These are phyloP conservation scores for Haliclystus octoradiatus DNA, from an alignment of 30 jellyfish, hydroid and myxozoan genomes.

Conservation along the genomic window DNA sequence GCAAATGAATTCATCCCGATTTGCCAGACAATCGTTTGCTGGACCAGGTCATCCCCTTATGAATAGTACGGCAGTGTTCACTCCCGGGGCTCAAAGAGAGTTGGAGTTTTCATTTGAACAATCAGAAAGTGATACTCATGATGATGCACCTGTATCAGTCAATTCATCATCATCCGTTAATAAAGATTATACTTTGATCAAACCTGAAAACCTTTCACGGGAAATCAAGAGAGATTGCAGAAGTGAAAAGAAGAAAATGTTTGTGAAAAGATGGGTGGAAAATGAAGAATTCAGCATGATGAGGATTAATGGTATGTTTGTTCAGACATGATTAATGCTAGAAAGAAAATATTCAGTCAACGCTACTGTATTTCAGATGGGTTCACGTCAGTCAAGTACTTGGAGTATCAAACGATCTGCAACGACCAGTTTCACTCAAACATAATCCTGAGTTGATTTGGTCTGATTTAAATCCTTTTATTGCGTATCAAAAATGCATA, in stretches of 20 bases:
- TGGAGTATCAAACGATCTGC: too few relatives aligned
- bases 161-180: neutral
- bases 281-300: neutral
- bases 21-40: neutral
- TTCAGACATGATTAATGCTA: too few relatives aligned
- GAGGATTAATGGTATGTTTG: too few relatives aligned
- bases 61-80: neutral
- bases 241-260: neutral
- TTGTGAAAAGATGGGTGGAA: neutral
- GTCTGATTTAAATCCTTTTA: too few relatives aligned
- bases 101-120: neutral
- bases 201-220: neutral
- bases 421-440: too few relatives aligned
- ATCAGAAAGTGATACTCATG: neutral
- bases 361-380: too few relatives aligned
- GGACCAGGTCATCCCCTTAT: neutral
- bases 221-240: neutral
- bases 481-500: too few relatives aligned
- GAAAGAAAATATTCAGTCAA: too few relatives aligned
- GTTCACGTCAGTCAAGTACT: too few relatives aligned
- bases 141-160: neutral
- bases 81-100: neutral
- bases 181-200: too few relatives aligned
- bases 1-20: neutral
- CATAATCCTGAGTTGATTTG: too few relatives aligned